Evolutionary conservation across 2,888 invertebrate species (phyloP), one percentile per base, ranked within the genome.

Genomic region (Onthophagus sagittarius): DNA sequence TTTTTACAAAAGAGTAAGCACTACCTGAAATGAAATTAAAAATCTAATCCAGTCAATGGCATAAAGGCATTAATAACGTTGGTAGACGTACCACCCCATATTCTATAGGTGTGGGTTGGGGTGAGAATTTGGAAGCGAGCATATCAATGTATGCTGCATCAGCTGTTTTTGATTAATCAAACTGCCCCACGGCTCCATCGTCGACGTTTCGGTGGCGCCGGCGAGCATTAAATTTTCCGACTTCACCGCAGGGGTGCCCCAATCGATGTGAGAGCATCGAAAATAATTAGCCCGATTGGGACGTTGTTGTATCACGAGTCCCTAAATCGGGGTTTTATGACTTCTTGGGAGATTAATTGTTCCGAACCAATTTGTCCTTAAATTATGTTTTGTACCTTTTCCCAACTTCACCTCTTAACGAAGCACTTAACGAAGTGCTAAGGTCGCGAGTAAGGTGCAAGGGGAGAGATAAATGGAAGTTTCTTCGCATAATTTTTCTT

Each of bases 141-240:
- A 67, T 67, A 73, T 73, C 73, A 73, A 73, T 73, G 71, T 73
- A 63, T 62, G 73, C 32, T 73, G 71, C 67, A 73, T 69, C 69
- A 69, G 73, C 71, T 71, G 71, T 69, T 73, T 71, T 71, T 73
- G 73, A 73, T 73, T 73, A 71, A 73, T 73, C 73, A 71, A 73
- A 67, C 67, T 67, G 67, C 31, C 15, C 67, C 67, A 67, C 23
- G 67, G 67, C 67, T 32, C 31, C 7, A 32, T 67, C n/a, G 67
- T 32, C 31, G 32, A n/a, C 63, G 67, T n/a, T 7, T 23, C 67
- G 9, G 32, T n/a, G 67, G n/a, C 67, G 31, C 23, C 23, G 67
- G 67, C 31, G 67, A n/a, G 67, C 23, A 67, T 67, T 67, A 67
- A 23, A 67, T 67, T 31, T 32, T 32, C 67, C 31, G 32, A 67